Base-by-base conservation (phyloP, 2,797 vertebrate species). In the Merluccius polli region DNA sequence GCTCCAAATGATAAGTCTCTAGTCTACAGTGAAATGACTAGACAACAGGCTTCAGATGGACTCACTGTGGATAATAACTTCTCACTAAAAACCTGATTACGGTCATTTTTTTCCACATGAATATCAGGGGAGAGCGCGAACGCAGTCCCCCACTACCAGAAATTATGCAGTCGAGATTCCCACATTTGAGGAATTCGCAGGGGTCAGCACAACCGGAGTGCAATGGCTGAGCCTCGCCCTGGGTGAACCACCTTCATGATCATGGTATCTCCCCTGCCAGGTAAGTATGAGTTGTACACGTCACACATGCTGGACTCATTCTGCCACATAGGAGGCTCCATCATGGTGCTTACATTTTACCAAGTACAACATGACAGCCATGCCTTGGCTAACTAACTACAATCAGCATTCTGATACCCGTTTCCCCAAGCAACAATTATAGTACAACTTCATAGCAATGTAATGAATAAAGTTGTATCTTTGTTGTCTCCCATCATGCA, bases 61-160 rank as follows among this genome's bases (percentile, higher is more conserved):
- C n/a, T n/a, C n/a, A n/a, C n/a, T n/a, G n/a, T n/a, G n/a, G n/a
- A n/a, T n/a, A n/a, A n/a, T n/a, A n/a, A n/a, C n/a, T n/a, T n/a
- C n/a, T n/a, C n/a, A n/a, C n/a, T n/a, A n/a, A n/a, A n/a, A n/a
- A n/a, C 33, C 33, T 35, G 33, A 3, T 8, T 35, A 35, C 3
- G 8, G 33, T 3, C 3, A 8, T 36, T 36, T 8, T 7, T 36
- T 36, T 38, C 8, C 0, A 70, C 83, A 0, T 81, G 81, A 82
- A 85, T 83, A 76, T 85, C 82, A 86, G 79, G 78, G 71, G 35
- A 86, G 81, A 86, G 65, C 83, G 36, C n/a, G n/a, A n/a, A n/a
- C n/a, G n/a, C n/a, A n/a, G n/a, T n/a, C n/a, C n/a, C n/a, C n/a
- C n/a, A n/a, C n/a, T n/a, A n/a, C n/a, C n/a, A n/a, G n/a, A n/a